phyloP scores from a whole-genome alignment of 2,797 vertebrate species.

The Acrocephalus scirpaceus region DNA sequence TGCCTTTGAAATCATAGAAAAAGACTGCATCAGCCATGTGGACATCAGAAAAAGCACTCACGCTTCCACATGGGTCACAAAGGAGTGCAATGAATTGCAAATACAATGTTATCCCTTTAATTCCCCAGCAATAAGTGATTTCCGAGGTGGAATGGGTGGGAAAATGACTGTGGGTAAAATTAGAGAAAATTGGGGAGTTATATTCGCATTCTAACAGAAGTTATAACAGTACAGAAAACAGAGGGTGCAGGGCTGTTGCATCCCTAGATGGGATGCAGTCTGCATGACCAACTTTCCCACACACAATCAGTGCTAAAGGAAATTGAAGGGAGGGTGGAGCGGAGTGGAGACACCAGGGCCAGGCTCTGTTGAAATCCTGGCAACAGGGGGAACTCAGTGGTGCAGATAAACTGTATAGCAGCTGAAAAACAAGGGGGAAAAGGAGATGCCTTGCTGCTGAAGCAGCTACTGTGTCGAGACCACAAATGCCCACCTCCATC shows the following conservation, averaged over 20 bases:
- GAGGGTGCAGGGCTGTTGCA: rapidly evolving
- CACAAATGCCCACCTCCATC: not conserved
- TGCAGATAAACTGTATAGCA: not conserved
- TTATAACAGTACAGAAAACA: not conserved
- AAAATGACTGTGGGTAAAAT: not conserved
- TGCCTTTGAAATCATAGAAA: not conserved
- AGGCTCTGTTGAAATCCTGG: not conserved
- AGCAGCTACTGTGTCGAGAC: rapidly evolving
- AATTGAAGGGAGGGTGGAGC: not conserved
- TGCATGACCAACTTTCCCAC: not conserved
- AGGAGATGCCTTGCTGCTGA: not conserved
- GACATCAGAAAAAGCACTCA: not conserved
- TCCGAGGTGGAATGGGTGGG: not conserved
- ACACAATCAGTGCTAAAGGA: not conserved
- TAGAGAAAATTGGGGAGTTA: not conserved
- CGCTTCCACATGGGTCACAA: not conserved
- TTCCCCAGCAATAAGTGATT: not conserved
- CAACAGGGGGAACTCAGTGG: too few relatives aligned
- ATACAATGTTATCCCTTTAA: not conserved
- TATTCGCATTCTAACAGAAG: not conserved
- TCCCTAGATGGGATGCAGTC: not conserved
- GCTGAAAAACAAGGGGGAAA: not conserved
- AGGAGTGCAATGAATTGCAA: not conserved
- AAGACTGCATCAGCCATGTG: rapidly evolving
- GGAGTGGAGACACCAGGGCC: not conserved